Percentiles rank a stretch among this genome's conserved stretches.
These are phyloP conservation scores for Daboia siamensis DNA, from an alignment of 2,113 vertebrate genomes.

Conservation along the genomic window DNA sequence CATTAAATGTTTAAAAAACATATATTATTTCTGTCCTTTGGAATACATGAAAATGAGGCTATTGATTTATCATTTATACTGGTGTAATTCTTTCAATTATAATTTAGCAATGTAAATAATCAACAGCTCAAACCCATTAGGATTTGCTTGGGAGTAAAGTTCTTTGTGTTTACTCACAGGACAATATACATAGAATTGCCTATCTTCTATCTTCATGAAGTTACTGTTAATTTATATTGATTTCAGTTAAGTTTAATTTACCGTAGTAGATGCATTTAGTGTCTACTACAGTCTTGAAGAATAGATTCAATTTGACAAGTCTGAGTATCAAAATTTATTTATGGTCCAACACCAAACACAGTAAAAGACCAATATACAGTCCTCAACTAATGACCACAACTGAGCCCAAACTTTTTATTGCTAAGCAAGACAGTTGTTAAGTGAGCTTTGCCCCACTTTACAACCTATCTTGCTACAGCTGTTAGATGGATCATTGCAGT, in stretches of 20 bases:
- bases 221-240: background rate
- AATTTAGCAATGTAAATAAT: background rate
- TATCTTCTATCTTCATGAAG: background rate
- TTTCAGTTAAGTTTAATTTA: background rate
- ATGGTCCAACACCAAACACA: background rate
- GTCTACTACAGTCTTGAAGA: constrained; percentile 26
- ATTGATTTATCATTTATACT: background rate
- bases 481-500: background rate
- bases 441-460: background rate
- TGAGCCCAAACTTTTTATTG: background rate
- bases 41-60: background rate
- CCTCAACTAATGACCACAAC: background rate
- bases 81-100: background rate
- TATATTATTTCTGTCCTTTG: background rate
- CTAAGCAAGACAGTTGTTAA: background rate
- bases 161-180: background rate
- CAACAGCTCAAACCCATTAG: too few relatives aligned
- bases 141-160: background rate
- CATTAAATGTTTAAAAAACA: background rate
- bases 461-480: background rate
- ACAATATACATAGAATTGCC: background rate
- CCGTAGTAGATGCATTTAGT: constrained; percentile 1
- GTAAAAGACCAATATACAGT: background rate
- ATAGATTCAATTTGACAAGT: background rate
- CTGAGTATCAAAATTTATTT: background rate